These are phyloP conservation scores for Melieria omissa DNA, from an alignment of 2,888 invertebrate species.

Conservation along the genomic window DNA sequence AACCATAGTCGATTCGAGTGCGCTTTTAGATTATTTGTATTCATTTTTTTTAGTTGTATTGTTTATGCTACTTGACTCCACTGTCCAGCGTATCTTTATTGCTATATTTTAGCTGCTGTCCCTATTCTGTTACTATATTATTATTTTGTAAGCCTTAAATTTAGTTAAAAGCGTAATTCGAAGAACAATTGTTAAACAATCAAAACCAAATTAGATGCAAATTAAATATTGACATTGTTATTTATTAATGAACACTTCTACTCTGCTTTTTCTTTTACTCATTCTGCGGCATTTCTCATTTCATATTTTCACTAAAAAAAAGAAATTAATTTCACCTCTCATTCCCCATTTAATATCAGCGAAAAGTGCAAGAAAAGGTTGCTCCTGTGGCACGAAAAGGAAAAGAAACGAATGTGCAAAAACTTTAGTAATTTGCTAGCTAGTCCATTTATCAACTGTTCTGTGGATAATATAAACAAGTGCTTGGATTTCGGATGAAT, in stretches of 20 bases:
- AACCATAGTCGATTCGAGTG: neutral
- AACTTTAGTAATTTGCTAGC: too few relatives aligned
- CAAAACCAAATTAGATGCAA: neutral
- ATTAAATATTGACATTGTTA: neutral
- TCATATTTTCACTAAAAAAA: neutral
- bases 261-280: neutral
- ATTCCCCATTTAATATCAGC: neutral
- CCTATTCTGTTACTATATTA: neutral
- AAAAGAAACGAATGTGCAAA: too few relatives aligned
- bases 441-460: too few relatives aligned
- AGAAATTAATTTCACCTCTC: neutral
- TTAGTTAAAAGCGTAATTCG: neutral
- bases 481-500: too few relatives aligned
- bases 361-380: neutral
- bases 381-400: too few relatives aligned
- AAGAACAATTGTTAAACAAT: neutral
- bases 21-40: neutral
- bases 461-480: too few relatives aligned
- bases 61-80: neutral
- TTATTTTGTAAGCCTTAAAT: neutral
- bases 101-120: neutral
- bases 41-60: neutral
- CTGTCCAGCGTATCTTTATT: neutral
- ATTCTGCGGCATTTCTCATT: neutral
- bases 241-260: neutral